Base-by-base conservation (phyloP, 2,797 vertebrate genomes). In the Capromys pilorides region DNA sequence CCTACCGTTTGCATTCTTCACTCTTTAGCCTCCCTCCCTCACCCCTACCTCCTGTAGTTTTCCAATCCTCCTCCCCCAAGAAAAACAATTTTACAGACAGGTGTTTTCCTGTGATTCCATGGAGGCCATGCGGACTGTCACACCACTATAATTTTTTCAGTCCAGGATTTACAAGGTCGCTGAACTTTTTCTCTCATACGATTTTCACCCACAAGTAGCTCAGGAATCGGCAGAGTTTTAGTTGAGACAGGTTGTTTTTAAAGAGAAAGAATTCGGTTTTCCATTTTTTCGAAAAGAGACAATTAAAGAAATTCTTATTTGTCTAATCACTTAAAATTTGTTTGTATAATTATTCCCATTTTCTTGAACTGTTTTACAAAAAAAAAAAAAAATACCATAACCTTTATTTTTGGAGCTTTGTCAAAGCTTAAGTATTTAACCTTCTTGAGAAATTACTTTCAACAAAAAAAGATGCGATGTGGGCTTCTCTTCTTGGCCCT, bases 121-220 rank as follows among this genome's bases (percentile, higher is more conserved):
- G 4, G 36, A 18, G 10, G 24, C 57, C 64, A 2, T 69, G 19
- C 67, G 19, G 73, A 92, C 71, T 45, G 33, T 77, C 81, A 66
- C 88, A 89, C 24, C 26, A 14, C 49, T 87, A 66, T 21, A 41
- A 51, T 33, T 31, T 85, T 95, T 89, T 92, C 24, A 59, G 39
- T 67, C 24, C 31, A 71, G 51, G 41, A 90, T 95, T 95, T 95
- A 62, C 86, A 95, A 96, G 96, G 95, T 96, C 95, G 93, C 45
- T 88, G 95, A 96, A 97, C 97, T 97, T 96, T 94, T 94, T 33
- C 24, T 11, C 49, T 28, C 39, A 14, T 73, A 21, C 24, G 49
- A 13, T 77, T 95, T 96, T 91, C 49, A 78, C 62, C 88, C 84
- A 54, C 91, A 75, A 90, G 91, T 93, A 75, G 33, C 84, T 91